Percentiles rank a stretch among this genome's conserved stretches.
phyloP scores from a whole-genome alignment of 2,888 invertebrate species.

The Drosophila infuscata region DNA sequence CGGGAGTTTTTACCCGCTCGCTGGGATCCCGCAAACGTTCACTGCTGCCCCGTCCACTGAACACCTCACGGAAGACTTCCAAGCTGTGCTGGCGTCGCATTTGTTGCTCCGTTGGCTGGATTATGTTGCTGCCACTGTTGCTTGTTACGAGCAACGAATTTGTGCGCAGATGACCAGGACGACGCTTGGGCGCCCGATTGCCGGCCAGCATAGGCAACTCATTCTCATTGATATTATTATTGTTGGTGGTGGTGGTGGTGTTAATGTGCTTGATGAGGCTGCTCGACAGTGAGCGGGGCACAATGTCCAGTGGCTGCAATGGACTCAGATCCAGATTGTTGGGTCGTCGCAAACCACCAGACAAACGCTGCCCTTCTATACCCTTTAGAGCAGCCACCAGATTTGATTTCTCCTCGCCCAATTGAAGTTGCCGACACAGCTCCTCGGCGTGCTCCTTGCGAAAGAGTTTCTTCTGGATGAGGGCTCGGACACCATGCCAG shows the following conservation, averaged over 20 bases:
- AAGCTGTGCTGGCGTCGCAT: constrained; percentile 89
- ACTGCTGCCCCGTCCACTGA: constrained; percentile 88
- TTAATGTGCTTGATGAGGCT: constrained; percentile 73
- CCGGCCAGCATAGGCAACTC: constrained; percentile 61
- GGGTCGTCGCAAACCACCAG: constrained; percentile 65
- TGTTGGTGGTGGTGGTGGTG: constrained; percentile 41
- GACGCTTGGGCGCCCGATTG: constrained; percentile 50
- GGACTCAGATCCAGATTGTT: constrained; percentile 84
- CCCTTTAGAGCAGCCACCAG: constrained; percentile 78
- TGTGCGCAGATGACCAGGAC: constrained; percentile 73
- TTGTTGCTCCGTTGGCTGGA: constrained; percentile 71
- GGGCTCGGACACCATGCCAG: constrained; percentile 84
- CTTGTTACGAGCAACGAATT: constrained; percentile 66
- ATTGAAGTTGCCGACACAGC: constrained; percentile 65
- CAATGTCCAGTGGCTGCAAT: constrained; percentile 52
- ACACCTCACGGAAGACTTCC: constrained; percentile 91
- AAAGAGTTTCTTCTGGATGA: constrained; percentile 85
- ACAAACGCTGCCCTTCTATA: constrained; percentile 41
- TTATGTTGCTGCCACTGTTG: constrained; percentile 28
- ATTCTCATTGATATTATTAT: constrained; percentile 60
- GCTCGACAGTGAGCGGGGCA: constrained; percentile 79
- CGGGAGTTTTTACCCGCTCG: constrained; percentile 92
- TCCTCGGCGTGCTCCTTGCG: constrained; percentile 77
- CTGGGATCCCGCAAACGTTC: constrained; percentile 90
- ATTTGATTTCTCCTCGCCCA: constrained; percentile 84